phyloP scores from a whole-genome alignment of 2,113 vertebrate genomes.

The Nothobranchius kuhntae region DNA sequence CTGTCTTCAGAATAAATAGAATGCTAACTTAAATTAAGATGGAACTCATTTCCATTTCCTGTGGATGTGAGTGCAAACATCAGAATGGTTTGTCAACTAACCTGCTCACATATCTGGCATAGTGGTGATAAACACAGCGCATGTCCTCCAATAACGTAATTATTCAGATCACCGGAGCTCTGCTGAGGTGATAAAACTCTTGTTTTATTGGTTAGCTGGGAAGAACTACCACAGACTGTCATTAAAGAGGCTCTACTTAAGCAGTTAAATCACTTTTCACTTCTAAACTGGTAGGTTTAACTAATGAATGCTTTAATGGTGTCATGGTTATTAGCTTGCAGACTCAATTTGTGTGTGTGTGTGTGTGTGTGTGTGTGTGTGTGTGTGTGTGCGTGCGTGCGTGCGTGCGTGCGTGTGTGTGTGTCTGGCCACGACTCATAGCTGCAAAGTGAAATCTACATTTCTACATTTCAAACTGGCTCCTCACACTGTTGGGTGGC shows the following conservation, averaged over 20 bases:
- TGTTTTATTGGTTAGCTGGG: neutral
- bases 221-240: neutral
- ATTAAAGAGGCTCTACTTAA: neutral
- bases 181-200: neutral
- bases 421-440: no score
- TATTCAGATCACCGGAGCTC: constrained; percentile 9
- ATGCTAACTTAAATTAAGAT: constrained; percentile 11
- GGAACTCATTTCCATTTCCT: neutral
- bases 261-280: neutral
- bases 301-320: neutral
- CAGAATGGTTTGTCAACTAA: neutral
- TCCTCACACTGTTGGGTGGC: no score
- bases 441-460: no score
- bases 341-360: no score
- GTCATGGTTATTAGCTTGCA: no score
- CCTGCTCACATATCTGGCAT: constrained; percentile 21
- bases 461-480: no score
- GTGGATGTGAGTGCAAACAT: neutral
- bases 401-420: no score
- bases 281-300: neutral
- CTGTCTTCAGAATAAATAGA: constrained; percentile 1
- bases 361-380: no score
- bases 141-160: constrained; percentile 8
- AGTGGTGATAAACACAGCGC: constrained; percentile 33
- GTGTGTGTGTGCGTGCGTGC: no score